Conservation (phyloP, 2,113 vertebrate species). For the Raphicerus campestris region DNA sequence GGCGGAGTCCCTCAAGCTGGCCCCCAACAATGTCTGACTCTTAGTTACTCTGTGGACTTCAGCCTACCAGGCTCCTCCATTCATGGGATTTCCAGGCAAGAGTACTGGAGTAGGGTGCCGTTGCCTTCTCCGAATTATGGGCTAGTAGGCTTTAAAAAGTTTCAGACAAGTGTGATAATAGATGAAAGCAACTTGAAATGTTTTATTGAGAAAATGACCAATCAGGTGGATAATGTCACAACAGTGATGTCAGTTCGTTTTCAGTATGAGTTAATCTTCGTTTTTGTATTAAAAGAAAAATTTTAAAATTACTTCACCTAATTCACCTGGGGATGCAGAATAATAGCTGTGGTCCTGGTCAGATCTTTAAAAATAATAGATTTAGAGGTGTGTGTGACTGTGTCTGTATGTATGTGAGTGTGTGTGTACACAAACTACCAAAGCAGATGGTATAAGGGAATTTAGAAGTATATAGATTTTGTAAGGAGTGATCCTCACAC, state of each 20-base stretch:
- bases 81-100: too few relatives aligned
- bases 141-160: neutral
- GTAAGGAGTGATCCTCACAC: neutral
- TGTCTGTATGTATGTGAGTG: neutral
- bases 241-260: neutral
- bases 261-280: neutral
- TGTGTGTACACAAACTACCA: neutral
- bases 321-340: neutral
- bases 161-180: neutral
- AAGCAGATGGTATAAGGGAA: neutral
- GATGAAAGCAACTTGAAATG: neutral
- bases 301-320: neutral
- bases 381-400: neutral
- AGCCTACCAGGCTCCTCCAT: too few relatives aligned
- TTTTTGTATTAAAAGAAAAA: neutral
- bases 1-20: too few relatives aligned
- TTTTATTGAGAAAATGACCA: constrained; percentile 9
- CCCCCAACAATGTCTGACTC: too few relatives aligned
- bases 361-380: neutral
- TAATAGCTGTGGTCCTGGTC: neutral
- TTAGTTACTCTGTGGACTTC: too few relatives aligned
- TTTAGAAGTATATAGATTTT: neutral
- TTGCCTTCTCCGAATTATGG: neutral
- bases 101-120: too few relatives aligned
- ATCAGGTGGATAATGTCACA: neutral